phyloP scores from a whole-genome alignment of 2,888 invertebrate genomes.

The Lycocerus yunnanus region DNA sequence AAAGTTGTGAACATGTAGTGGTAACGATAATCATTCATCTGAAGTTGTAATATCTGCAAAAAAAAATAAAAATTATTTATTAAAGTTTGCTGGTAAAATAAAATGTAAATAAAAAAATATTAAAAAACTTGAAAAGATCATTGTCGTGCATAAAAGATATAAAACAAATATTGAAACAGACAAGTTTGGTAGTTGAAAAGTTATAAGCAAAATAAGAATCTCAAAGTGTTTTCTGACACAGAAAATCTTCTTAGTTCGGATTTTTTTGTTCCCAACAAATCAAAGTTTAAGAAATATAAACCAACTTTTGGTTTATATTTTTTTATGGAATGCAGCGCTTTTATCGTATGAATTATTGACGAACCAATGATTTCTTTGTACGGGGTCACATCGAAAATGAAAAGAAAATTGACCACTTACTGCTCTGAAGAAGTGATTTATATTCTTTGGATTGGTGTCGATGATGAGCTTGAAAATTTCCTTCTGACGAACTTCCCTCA shows the following conservation, averaged over 20 bases:
- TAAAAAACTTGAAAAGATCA: neutral
- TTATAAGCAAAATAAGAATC: slow-evolving; percentile 2
- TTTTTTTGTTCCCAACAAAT: neutral
- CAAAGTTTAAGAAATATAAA: neutral
- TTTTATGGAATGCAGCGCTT: neutral
- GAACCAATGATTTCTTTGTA: neutral
- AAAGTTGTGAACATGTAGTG: slow-evolving; percentile 95
- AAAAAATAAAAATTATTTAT: neutral
- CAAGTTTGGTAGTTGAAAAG: neutral
- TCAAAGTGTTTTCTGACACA: slow-evolving; percentile 18
- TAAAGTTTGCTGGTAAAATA: neutral
- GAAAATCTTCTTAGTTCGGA: slow-evolving; percentile 19
- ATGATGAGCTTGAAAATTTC: slow-evolving; percentile 86
- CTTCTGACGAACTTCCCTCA: slow-evolving; percentile 84
- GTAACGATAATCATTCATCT: slow-evolving; percentile 95
- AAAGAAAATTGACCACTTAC: slow-evolving; percentile 63
- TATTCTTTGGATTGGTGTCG: slow-evolving; percentile 82
- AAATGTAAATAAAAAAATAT: neutral
- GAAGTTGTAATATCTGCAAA: slow-evolving; percentile 87
- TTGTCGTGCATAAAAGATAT: neutral
- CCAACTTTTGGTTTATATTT: neutral
- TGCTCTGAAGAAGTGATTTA: slow-evolving; percentile 83
- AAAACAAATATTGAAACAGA: neutral
- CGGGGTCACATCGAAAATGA: neutral
- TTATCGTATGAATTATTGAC: neutral